Percentiles rank a stretch among this genome's conserved stretches.
Conservation (phyloP, 2,113 vertebrate species). For the Prietella phreatophila region DNA sequence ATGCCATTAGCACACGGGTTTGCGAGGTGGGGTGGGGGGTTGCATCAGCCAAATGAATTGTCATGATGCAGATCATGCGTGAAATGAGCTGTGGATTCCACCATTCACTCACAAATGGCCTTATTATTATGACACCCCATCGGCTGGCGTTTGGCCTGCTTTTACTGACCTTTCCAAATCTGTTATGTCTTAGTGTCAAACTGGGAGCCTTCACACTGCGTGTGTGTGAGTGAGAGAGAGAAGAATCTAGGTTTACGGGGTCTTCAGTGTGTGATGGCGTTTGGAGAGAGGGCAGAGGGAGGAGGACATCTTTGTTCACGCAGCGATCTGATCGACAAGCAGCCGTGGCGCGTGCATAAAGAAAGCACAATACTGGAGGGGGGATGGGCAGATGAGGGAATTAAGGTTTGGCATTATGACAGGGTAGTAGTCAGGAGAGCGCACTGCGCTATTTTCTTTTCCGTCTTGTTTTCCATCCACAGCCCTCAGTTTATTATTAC, state of each 20-base stretch:
- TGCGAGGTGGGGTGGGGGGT: slow-evolving; percentile 50
- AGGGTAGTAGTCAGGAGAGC: slow-evolving; percentile 60
- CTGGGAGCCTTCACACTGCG: slow-evolving; percentile 13
- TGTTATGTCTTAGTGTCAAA: slow-evolving; percentile 36
- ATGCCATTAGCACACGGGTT: slow-evolving; percentile 38
- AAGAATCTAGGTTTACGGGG: background rate
- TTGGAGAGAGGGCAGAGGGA: slow-evolving; percentile 43
- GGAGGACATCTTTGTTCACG: slow-evolving; percentile 66
- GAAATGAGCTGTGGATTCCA: slow-evolving; percentile 68
- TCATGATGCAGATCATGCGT: slow-evolving; percentile 67
- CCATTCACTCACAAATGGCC: slow-evolving; percentile 58
- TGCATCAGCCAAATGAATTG: slow-evolving; percentile 70
- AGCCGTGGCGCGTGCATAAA: slow-evolving; percentile 65
- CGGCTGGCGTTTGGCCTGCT: slow-evolving; percentile 48
- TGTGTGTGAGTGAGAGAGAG: background rate
- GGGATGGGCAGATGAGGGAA: slow-evolving; percentile 65
- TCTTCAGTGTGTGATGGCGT: slow-evolving; percentile 37
- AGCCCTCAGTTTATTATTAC: slow-evolving; percentile 29
- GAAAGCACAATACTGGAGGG: slow-evolving; percentile 61
- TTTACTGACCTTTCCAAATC: slow-evolving; percentile 49
- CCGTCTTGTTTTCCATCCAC: slow-evolving; percentile 3
- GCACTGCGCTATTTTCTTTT: slow-evolving; percentile 60
- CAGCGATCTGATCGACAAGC: slow-evolving; percentile 66
- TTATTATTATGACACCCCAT: slow-evolving; percentile 55
- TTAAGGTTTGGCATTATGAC: slow-evolving; percentile 74